These are phyloP conservation scores for Prorops nasuta DNA, from an alignment of 1,140 invertebrate species.

Conservation along the genomic window DNA sequence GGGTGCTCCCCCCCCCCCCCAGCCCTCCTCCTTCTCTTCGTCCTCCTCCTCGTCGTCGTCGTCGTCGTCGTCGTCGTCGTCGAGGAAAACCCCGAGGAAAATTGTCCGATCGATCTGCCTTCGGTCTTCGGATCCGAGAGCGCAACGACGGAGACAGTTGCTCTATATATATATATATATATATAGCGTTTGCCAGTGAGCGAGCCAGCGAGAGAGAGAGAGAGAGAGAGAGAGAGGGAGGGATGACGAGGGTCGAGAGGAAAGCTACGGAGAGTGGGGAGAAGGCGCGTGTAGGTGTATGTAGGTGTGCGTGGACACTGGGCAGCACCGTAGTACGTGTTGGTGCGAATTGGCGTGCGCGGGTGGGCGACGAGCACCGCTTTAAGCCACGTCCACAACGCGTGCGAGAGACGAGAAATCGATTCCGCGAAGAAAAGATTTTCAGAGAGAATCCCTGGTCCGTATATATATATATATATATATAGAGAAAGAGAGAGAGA, in stretches of 20 bases:
- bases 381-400: slow-evolving; percentile 32
- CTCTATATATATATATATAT: too few species aligned
- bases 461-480: too few species aligned
- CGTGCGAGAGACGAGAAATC: background rate
- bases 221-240: slow-evolving; percentile 8
- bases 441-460: too few species aligned
- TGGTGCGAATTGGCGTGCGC: slow-evolving; percentile 31
- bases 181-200: slow-evolving; percentile 22
- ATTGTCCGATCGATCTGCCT: slow-evolving; percentile 56
- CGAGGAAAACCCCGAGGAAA: slow-evolving; percentile 55
- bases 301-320: slow-evolving; percentile 14
- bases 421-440: too few species aligned
- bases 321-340: slow-evolving; percentile 11
- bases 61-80: background rate
- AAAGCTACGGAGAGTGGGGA: slow-evolving; percentile 13
- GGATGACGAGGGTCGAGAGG: slow-evolving; percentile 12
- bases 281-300: slow-evolving; percentile 15
- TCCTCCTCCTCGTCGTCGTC: slow-evolving; percentile 6
- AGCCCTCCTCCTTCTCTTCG: slow-evolving; percentile 20
- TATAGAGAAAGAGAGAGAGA: too few species aligned
- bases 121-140: slow-evolving; percentile 53
- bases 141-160: slow-evolving; percentile 34
- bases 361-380: slow-evolving; percentile 30
- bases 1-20: too few species aligned
- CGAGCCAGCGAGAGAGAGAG: slow-evolving; percentile 9